Evolutionary conservation across 2,888 invertebrate genomes (phyloP).

Genomic region (Oligia latruncula): DNA sequence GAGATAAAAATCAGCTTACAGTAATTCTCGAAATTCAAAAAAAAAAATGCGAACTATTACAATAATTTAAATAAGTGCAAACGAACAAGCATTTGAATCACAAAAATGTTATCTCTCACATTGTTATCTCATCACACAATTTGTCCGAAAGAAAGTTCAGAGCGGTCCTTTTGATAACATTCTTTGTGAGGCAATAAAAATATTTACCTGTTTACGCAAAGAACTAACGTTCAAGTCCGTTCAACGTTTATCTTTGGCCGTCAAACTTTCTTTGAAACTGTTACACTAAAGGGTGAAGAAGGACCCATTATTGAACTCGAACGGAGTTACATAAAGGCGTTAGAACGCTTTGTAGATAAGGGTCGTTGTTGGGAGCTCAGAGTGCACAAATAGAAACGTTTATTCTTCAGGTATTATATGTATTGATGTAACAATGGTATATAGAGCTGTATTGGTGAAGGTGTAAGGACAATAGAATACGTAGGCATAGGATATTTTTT

Average conservation of each 20-base stretch:
- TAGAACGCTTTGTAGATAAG: slow-evolving; percentile 18
- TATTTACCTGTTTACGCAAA: slow-evolving; percentile 76
- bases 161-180: slow-evolving; percentile 71
- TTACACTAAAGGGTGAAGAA: slow-evolving; percentile 45
- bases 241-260: slow-evolving; percentile 57
- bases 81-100: slow-evolving; percentile 22
- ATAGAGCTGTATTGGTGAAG: background rate
- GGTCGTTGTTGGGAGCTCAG: slow-evolving; percentile 8
- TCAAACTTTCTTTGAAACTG: slow-evolving; percentile 75
- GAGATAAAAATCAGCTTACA: slow-evolving; percentile 1
- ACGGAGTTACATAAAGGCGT: slow-evolving; percentile 24
- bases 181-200: slow-evolving; percentile 70
- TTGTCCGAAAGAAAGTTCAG: slow-evolving; percentile 71
- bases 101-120: slow-evolving; percentile 49
- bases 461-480: slow-evolving; percentile 23
- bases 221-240: slow-evolving; percentile 30
- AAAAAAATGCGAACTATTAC: slow-evolving; percentile 17
- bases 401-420: slow-evolving; percentile 34
- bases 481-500: background rate
- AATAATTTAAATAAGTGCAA: slow-evolving; percentile 44
- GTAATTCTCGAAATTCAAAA: background rate
- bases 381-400: slow-evolving; percentile 34
- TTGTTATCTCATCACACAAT: slow-evolving; percentile 60
- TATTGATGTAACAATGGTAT: slow-evolving; percentile 35
- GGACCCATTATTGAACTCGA: slow-evolving; percentile 33